Evolutionary conservation across 1,140 invertebrate genomes (phyloP), one percentile per base, ranked within the genome.

Genomic region (Macrocentrus cingulum): DNA sequence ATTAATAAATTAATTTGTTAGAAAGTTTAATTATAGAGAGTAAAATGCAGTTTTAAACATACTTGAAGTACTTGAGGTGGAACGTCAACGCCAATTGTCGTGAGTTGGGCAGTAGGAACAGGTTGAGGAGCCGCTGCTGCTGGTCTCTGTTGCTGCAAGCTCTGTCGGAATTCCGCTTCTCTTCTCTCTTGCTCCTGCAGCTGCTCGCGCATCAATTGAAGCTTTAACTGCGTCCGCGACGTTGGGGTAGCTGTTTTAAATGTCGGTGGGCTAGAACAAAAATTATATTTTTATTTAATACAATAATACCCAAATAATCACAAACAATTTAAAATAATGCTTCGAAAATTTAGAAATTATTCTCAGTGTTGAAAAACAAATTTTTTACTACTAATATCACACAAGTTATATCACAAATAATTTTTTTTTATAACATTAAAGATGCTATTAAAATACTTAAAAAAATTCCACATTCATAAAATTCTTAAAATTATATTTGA

Each of bases 141-240:
- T 32, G 80, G 81, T 59, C 83, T 78, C 46, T 83, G 76, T 57
- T 84, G 81, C 39, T 85, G 82, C 52, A 82, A 74, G 64, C 82
- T 80, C 63, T 86, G 77, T 37, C 72, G 65, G 55, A 76, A 72
- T 66, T 83, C 81, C 15, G 80, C 69, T 67, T 84, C 80, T 60
- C 81, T 75, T 61, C 83, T 77, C 65, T 89, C 86, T 67, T 90
- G 87, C 70, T 93, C 88, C 65, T 91, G 85, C 37, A 84, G 74
- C 79, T 93, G 89, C 69, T 91, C 88, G 58, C 90, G 82, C 87
- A 92, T 91, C 76, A 94, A 80, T 80, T 92, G 90, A 58, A 91
- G 85, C 70, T 92, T 92, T 44, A 94, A 82, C 68, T 93, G 90
- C 0, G 92, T 93, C 13, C 92, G 82, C 9, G 90, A 91, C 1